A percentile compares a stretch with the other conserved stretches of the same genome.
phyloP scores from a whole-genome alignment of 1,140 invertebrate species.

The Calephelis nemesis region DNA sequence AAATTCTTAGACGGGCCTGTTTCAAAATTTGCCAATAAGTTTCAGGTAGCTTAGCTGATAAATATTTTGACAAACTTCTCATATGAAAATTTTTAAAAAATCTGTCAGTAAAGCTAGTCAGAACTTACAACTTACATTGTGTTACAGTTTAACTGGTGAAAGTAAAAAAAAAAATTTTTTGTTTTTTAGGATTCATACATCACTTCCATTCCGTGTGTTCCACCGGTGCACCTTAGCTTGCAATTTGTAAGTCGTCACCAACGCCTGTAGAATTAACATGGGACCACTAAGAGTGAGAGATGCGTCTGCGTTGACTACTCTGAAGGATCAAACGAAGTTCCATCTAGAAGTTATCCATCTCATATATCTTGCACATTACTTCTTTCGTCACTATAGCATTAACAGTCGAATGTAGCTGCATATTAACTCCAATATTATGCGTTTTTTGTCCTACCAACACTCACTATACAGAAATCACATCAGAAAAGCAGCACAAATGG shows the following conservation, averaged over 20 bases:
- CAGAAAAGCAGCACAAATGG: conserved; percentile 3
- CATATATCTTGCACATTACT: conserved; percentile 3
- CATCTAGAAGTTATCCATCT: background rate
- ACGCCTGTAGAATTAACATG: no score
- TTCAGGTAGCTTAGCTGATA: background rate
- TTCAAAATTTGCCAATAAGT: no score
- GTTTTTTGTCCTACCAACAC: background rate
- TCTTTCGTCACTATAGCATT: conserved; percentile 6
- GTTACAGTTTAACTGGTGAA: no score
- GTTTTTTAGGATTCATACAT: no score
- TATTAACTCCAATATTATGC: no score
- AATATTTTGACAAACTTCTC: conserved; percentile 1
- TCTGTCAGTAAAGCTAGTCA: no score
- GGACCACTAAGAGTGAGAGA: no score
- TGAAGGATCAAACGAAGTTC: conserved; percentile 10
- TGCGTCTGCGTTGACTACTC: conserved; percentile 1
- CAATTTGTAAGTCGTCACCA: no score
- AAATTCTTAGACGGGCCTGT: conserved; percentile 7
- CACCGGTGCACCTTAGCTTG: no score
- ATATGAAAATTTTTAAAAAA: conserved; percentile 4
- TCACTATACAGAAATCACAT: conserved; percentile 2
- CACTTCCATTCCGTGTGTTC: no score
- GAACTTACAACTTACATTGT: no score
- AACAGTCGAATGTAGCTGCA: conserved; percentile 4
- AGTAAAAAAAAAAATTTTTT: no score